Evolutionary conservation across 2,888 invertebrate species (phyloP).

Genomic region (Prionchulus punctatus): DNA sequence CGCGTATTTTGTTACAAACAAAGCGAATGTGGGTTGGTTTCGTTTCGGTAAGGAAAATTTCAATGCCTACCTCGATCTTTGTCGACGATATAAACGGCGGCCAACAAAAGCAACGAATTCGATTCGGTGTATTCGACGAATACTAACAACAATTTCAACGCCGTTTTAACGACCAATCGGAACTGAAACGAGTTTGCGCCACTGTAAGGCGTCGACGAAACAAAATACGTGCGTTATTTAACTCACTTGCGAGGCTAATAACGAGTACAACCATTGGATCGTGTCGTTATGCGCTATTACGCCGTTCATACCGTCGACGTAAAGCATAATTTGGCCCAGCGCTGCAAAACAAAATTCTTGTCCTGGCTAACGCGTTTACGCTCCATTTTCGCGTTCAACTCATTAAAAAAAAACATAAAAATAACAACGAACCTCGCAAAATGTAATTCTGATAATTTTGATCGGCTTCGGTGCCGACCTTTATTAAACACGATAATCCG

Average conservation of each 20-base stretch:
- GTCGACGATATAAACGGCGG: conserved; percentile 71
- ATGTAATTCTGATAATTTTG: conserved; percentile 99
- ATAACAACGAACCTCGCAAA: conserved; percentile 74
- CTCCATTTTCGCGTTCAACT: too few species aligned
- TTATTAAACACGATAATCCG: conserved; percentile 88
- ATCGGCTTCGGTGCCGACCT: conserved; percentile 86
- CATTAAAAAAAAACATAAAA: too few species aligned
- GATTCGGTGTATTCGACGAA: conserved; percentile 95
- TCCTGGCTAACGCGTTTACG: not conserved
- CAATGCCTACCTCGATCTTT: conserved; percentile 42
- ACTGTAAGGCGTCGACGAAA: not conserved
- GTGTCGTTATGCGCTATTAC: conserved; percentile 91
- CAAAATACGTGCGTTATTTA: not conserved
- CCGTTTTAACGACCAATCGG: conserved; percentile 90
- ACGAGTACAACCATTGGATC: conserved; percentile 89
- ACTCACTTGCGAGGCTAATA: conserved; percentile 38
- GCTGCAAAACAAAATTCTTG: conserved; percentile 36
- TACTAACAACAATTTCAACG: conserved; percentile 81
- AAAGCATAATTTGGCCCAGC: conserved; percentile 78
- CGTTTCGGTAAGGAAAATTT: too few species aligned
- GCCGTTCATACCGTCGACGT: conserved; percentile 99
- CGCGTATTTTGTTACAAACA: too few species aligned
- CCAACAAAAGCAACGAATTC: conserved; percentile 74
- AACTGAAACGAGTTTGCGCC: conserved; percentile 41
- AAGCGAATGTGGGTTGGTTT: too few species aligned